Evolutionary conservation across 64 coral and sea anemone species (phyloP), one percentile per base, ranked within the genome.

Genomic region (Orbicella faveolata): DNA sequence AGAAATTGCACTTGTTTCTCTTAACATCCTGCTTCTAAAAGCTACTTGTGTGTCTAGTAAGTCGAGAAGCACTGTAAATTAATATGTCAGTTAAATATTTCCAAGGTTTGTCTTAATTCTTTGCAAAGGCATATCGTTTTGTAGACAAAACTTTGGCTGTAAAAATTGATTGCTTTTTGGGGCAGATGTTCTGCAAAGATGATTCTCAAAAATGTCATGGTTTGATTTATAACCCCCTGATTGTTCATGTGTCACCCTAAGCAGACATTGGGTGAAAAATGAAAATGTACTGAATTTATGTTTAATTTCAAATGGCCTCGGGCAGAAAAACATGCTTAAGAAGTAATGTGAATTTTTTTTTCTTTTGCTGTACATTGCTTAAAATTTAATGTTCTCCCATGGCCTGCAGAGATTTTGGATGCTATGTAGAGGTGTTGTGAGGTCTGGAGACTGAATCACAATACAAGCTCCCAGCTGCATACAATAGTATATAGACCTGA

Each of bases 341-440:
- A 63, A 52, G 35, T 17, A 36, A 41, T 69, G 75, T 78, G 75
- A 72, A 85, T 83, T 85, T 48, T 4, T 4, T 48, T 85, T 53
- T 52, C 65, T 85, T 73, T 85, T 53, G 82, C 65, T 85, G 17
- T 73, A 73, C n/a, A 21, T 69, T 73, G 39, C 82, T 85, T 85
- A 85, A 85, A 85, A 51, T 85, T 85, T 85, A 85, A 85, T 85
- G 82, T 25, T 85, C 63, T 73, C 23, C n/a, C 26, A 65, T 67
- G 52, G 68, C 82, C 82, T 85, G 82, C 65, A 85, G 82, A 48
- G 82, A 85, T 6, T 23, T 65, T 73, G 66, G 65, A 39, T 84
- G 81, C 81, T 68, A 23, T 84, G 30, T 84, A 34, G 19, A 68
- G 61, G 37, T 84, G 79, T 37, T 67, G 37, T 85, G 82, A n/a